Base-by-base conservation (phyloP, 2,113 vertebrate species). In the Hippocampus mohnikei region DNA sequence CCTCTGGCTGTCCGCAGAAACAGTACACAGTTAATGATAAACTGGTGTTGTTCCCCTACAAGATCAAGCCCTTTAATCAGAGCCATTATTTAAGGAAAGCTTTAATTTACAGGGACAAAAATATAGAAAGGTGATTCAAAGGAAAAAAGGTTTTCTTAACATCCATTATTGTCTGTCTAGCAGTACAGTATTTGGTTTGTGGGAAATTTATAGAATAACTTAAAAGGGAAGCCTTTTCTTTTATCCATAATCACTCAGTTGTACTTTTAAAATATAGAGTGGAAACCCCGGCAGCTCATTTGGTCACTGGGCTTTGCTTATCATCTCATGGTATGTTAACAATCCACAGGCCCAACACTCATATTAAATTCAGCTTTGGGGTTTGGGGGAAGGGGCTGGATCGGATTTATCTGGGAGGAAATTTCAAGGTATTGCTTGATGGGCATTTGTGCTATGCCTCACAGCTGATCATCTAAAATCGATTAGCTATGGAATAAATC, bases 171-270 rank as follows among this genome's bases (percentile, higher is more conserved):
- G 42, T 29, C 67, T 64, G 10, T 20, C 33, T 5, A 18, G 33
- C 20, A n/a, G 40, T n/a, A 73, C 48, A 42, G 74, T 70, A 53
- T 85, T 77, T 40, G 33, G 71, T 87, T 88, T 87, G 83, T 70
- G 72, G 58, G 70, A 82, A 67, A 64, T 81, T 83, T 79, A 85
- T 81, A 0, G 65, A 70, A 67, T 64, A 48, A 52, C 55, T 69
- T 46, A 2, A 27, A 73, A 46, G 67, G 42, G 46, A 7, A 9
- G 67, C 70, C 21, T 12, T 67, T 86, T 69, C 66, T 72, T 74
- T 86, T 73, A 72, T 63, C 80, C 68, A 82, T 83, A 85, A 75
- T 81, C 79, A 56, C 64, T 67, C 77, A 86, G 80, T 84, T 82
- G 82, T 82, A 71, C 27, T 81, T 82, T 83, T 4, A 18, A 85